Percentiles rank a stretch among this genome's conserved stretches.
Conservation (phyloP, 2,888 invertebrate species). For the Sphaeridia pumilis region DNA sequence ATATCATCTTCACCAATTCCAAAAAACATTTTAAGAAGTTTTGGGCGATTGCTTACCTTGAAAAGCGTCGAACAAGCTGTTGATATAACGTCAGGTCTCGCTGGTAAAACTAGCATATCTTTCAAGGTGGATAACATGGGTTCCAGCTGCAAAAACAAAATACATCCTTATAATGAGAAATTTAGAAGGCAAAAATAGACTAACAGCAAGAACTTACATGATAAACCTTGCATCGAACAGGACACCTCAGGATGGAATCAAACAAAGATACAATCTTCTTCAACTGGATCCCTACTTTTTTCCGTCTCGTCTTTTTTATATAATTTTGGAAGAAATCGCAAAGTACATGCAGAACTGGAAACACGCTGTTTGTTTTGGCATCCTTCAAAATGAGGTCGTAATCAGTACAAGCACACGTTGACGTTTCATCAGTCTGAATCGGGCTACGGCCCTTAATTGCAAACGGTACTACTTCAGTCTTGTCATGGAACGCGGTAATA, state of each 20-base stretch:
- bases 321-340: conserved; percentile 16
- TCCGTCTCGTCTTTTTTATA: not conserved
- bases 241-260: conserved; percentile 9
- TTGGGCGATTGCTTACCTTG: conserved; percentile 3
- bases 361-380: conserved; percentile 5
- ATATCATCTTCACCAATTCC: not conserved
- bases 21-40: not conserved
- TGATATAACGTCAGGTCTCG: conserved; percentile 1
- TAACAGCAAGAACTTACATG: conserved; percentile 3
- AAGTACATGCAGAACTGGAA: conserved; percentile 15
- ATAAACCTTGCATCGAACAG: not conserved
- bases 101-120: conserved; percentile 6
- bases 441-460: too few species aligned
- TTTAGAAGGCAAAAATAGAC: not conserved
- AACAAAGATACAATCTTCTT: conserved; percentile 8
- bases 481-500: conserved; percentile 8
- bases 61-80: conserved; percentile 1
- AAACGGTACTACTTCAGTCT: conserved; percentile 4
- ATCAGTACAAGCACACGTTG: not conserved
- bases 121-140: conserved; percentile 6
- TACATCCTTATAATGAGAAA: not conserved
- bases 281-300: not conserved
- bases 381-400: conserved; percentile 12
- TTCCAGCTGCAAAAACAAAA: conserved; percentile 4
- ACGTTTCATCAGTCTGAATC: not conserved